A percentile compares a stretch with the other conserved stretches of the same genome.
Evolutionary conservation across 2,888 invertebrate genomes (phyloP).

Genomic region (Idaea aversata): DNA sequence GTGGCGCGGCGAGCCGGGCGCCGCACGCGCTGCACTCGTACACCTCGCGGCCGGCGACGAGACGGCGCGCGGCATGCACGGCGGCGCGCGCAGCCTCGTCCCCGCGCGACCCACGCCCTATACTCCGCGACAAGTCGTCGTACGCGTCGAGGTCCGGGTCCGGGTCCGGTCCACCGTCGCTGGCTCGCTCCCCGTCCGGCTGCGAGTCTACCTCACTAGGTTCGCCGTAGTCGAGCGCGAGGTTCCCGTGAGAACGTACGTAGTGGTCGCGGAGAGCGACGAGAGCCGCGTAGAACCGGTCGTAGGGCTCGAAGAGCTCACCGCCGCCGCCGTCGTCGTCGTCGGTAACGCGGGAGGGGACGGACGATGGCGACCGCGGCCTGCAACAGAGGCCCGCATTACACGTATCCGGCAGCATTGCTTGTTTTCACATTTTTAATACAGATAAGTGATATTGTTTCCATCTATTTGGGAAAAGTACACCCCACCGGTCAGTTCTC

Average conservation of each 20-base stretch:
- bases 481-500: slow-evolving; percentile 14
- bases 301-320: slow-evolving; percentile 12
- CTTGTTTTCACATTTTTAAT: too few species aligned
- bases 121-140: slow-evolving; percentile 62
- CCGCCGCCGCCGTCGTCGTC: slow-evolving; percentile 13
- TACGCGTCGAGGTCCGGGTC: slow-evolving; percentile 36
- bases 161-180: slow-evolving; percentile 16
- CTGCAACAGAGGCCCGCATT: slow-evolving; percentile 57
- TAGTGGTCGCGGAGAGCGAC: slow-evolving; percentile 58
- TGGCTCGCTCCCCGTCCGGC: slow-evolving; percentile 9
- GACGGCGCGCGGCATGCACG: slow-evolving; percentile 49
- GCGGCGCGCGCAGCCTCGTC: slow-evolving; percentile 58
- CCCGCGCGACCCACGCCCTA: slow-evolving; percentile 55
- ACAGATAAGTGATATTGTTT: too few species aligned
- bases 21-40: slow-evolving; percentile 81
- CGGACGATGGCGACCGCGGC: slow-evolving; percentile 18
- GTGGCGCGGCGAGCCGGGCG: slow-evolving; percentile 80
- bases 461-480: too few species aligned
- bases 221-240: slow-evolving; percentile 44
- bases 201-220: slow-evolving; percentile 40
- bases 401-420: background rate
- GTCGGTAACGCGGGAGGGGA: slow-evolving; percentile 15
- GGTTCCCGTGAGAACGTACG: slow-evolving; percentile 34
- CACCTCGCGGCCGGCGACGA: slow-evolving; percentile 73
- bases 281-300: slow-evolving; percentile 52